Evolutionary conservation across 2,797 vertebrate species (phyloP).

Genomic region (Anguilla pacifica): DNA sequence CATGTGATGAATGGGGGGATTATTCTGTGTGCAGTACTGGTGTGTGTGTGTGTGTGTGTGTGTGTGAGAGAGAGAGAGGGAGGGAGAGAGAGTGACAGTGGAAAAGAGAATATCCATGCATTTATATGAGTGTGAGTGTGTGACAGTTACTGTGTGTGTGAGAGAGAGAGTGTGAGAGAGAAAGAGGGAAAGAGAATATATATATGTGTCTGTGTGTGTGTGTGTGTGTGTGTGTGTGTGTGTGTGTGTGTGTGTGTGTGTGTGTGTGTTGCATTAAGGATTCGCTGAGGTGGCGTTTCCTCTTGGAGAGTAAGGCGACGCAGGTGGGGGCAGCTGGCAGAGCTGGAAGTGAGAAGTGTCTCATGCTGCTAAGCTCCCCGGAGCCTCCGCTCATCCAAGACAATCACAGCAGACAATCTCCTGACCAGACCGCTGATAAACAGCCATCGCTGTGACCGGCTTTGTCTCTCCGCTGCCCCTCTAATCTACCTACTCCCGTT

Average conservation of each 20-base stretch:
- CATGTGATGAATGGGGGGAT: background rate
- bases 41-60: background rate
- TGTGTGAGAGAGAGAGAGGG: background rate
- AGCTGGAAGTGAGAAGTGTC: constrained; percentile 25
- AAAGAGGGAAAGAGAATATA: no score
- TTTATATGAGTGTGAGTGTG: background rate
- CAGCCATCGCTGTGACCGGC: background rate
- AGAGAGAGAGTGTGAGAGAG: background rate
- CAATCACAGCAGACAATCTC: constrained; percentile 12
- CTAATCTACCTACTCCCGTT: background rate
- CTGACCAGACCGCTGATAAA: background rate
- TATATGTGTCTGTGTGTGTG: no score
- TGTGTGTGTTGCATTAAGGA: background rate
- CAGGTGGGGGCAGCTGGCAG: background rate
- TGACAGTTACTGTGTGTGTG: background rate
- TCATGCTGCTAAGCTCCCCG: constrained; percentile 14
- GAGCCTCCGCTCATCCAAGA: constrained; percentile 2
- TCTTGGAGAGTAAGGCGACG: background rate
- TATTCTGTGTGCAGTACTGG: background rate
- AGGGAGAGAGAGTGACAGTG: no score
- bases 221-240: background rate
- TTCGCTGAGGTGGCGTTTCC: constrained; percentile 17
- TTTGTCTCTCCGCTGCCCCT: background rate
- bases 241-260: constrained; percentile 10
- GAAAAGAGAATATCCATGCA: no score